Base-by-base conservation (phyloP, 2,888 invertebrate species). In the Hemithea aestivaria region DNA sequence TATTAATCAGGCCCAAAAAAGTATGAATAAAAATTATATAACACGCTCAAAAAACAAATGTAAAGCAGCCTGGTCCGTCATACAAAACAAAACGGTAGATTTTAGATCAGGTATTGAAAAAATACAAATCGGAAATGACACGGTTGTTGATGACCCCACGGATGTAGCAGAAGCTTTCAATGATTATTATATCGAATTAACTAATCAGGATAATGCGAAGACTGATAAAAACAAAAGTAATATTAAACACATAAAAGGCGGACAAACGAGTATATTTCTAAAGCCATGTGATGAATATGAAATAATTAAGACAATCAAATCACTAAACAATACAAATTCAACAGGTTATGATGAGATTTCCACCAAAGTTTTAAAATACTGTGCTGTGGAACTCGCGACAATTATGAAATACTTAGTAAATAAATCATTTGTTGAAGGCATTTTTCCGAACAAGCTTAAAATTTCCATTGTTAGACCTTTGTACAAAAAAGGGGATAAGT, bases 301-400 rank as follows among this genome's bases (percentile, higher is more conserved):
- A 36, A 10, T 36, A n/a, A 12, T 20, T 10, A 28, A 36, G 16
- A 32, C 20, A 5, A 35, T 36, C 7, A 28, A 11, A 10, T 27
- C 25, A 2, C 20, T 41, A 10, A 35, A 28, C 2, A 41, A 41
- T 26, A 41, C 35, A 2, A 35, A 25, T 6, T 10, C 35, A 2
- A 25, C 24, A 7, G 36, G 41, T n/a, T 36, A 32, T 28, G 35
- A 41, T 23, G 28, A 21, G 2, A 31, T 41, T 10, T 9, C 21
- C 1, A 36, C 36, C 1, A 28, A 33, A 9, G 10, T 41, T 8
- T 20, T 41, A 2, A 41, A 36, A 20, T 10, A 11, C 2, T 39
- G 38, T 16, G 41, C 12, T 7, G 8, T 12, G 1, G 27, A 27
- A n/a, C 10, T 26, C 7, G 26, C 10, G 4, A 11, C 7, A 26